Evolutionary conservation across 1,140 invertebrate species (phyloP).

Genomic region (Bombus confusus): DNA sequence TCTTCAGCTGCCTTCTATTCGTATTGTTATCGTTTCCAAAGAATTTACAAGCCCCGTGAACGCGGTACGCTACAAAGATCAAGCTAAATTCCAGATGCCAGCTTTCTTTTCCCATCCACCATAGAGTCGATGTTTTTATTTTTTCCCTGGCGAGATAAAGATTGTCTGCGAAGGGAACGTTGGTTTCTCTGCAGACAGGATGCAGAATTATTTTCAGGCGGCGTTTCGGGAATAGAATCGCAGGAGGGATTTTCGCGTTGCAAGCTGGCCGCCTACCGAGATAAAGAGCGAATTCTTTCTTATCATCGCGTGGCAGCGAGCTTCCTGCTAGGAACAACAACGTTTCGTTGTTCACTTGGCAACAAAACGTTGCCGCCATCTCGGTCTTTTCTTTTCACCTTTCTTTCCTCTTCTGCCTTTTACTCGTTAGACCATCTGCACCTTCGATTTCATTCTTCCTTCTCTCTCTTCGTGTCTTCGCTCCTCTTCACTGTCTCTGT

Average conservation of each 20-base stretch:
- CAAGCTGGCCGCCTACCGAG: constrained; percentile 7
- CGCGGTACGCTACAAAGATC: background rate
- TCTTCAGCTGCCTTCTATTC: background rate
- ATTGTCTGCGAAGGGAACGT: background rate
- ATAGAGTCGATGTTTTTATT: background rate
- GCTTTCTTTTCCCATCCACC: background rate
- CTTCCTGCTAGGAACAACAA: constrained; percentile 50
- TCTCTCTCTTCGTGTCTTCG: background rate
- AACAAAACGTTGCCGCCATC: constrained; percentile 41
- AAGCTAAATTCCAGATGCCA: background rate
- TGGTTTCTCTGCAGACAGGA: background rate
- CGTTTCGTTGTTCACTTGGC: constrained; percentile 51
- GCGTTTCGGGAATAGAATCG: constrained; percentile 26
- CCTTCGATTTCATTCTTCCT: constrained; percentile 1
- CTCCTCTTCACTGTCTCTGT: no score
- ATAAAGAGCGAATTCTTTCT: constrained; percentile 65
- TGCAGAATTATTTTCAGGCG: constrained; percentile 39
- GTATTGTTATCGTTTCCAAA: background rate
- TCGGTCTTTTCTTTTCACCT: background rate
- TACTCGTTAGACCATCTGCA: background rate
- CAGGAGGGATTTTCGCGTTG: constrained; percentile 19
- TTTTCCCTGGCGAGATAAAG: background rate
- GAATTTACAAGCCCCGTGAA: background rate
- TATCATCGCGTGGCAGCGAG: constrained; percentile 57
- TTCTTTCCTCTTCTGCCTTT: background rate